These are phyloP conservation scores for Mamestra configurata DNA, from an alignment of 1,140 invertebrate genomes.

Conservation along the genomic window DNA sequence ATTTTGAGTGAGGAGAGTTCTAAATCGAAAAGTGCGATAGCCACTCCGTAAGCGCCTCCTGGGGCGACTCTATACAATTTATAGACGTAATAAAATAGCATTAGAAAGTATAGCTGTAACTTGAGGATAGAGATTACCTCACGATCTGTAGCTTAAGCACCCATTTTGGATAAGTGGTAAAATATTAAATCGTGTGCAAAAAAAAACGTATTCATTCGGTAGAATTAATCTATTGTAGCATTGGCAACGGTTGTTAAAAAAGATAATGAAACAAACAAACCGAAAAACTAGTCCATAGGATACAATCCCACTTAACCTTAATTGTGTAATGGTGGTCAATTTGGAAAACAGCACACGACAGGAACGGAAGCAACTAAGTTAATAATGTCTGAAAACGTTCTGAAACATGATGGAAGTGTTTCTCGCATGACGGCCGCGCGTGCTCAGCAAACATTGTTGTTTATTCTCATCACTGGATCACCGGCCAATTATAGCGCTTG, in stretches of 20 bases:
- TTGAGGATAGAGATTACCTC: slow-evolving; percentile 47
- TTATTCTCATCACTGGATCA: slow-evolving; percentile 49
- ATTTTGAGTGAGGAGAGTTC: slow-evolving; percentile 78
- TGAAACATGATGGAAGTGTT: slow-evolving; percentile 65
- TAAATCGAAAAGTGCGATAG: slow-evolving; percentile 80
- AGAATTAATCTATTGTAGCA: not conserved
- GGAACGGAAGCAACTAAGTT: slow-evolving; percentile 59
- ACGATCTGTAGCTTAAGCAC: slow-evolving; percentile 42
- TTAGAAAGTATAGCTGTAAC: slow-evolving; percentile 69
- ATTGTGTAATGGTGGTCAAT: slow-evolving; percentile 50
- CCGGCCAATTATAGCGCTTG: slow-evolving; percentile 37
- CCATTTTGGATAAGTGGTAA: slow-evolving; percentile 48
- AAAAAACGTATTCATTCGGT: too few species aligned
- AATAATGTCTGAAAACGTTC: slow-evolving; percentile 51
- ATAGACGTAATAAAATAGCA: slow-evolving; percentile 83
- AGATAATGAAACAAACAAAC: slow-evolving; percentile 23
- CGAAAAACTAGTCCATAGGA: slow-evolving; percentile 1
- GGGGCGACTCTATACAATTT: slow-evolving; percentile 81
- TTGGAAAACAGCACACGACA: slow-evolving; percentile 56
- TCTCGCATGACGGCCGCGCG: slow-evolving; percentile 62
- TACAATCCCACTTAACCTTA: slow-evolving; percentile 50
- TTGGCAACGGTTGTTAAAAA: not conserved
- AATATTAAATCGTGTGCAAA: not conserved
- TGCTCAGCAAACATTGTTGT: slow-evolving; percentile 51
- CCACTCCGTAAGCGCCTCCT: slow-evolving; percentile 77